phyloP scores from a whole-genome alignment of 23 tunicate species.

The Clavelina lepadiformis region DNA sequence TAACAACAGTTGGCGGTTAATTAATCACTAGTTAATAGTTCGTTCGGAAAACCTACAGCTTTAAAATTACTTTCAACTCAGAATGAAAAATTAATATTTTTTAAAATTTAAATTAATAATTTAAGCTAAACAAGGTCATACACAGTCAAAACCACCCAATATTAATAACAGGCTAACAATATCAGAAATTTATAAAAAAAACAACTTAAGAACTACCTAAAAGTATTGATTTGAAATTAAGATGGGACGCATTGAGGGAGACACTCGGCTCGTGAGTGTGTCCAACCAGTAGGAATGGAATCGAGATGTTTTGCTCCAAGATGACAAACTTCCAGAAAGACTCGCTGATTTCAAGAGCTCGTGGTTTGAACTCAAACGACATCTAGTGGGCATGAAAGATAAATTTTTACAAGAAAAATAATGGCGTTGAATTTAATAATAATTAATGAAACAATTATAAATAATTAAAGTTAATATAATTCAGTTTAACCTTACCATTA shows the following conservation, averaged over 20 bases:
- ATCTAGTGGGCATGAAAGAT: slow-evolving; percentile 12
- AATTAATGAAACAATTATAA: not conserved
- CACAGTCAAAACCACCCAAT: too few species aligned
- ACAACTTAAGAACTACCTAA: slow-evolving; percentile 37
- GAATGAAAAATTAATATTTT: too few species aligned
- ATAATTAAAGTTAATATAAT: too few species aligned
- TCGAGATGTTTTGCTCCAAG: slow-evolving; percentile 66
- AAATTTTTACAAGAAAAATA: not conserved
- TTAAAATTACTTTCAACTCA: too few species aligned
- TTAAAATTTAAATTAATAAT: too few species aligned
- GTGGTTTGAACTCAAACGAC: slow-evolving; percentile 60
- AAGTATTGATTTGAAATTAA: slow-evolving; percentile 68
- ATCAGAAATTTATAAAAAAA: not conserved
- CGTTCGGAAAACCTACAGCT: too few species aligned
- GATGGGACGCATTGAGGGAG: slow-evolving; percentile 45
- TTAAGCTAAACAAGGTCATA: too few species aligned
- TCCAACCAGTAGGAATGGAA: slow-evolving; percentile 87
- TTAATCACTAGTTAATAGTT: too few species aligned
- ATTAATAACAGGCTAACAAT: too few species aligned
- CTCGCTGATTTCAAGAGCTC: slow-evolving; percentile 41
- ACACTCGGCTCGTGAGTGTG: slow-evolving; percentile 69
- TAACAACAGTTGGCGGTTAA: too few species aligned
- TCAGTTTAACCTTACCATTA: too few species aligned
- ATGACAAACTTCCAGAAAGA: slow-evolving; percentile 89
- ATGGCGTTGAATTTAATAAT: too few species aligned